A percentile compares a stretch with the other conserved stretches of the same genome.
Evolutionary conservation across 2,797 vertebrate genomes (phyloP).

Genomic region (Poeciliopsis presidionis): DNA sequence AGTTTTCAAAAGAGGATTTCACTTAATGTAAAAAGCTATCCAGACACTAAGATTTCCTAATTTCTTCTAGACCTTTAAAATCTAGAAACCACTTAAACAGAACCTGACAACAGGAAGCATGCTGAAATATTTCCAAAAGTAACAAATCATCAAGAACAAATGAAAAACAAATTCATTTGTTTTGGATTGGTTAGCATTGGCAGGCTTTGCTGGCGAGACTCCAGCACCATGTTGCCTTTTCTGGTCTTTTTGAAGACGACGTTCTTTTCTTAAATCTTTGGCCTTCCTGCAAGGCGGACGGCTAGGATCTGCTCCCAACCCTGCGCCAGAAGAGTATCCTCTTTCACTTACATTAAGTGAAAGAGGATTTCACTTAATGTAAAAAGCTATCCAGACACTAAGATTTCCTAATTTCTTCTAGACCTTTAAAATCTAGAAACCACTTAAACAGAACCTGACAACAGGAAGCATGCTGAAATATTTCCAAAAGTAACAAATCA

Average conservation of each 20-base stretch:
- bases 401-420: neutral
- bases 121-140: neutral
- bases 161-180: slow-evolving; percentile 14
- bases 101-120: neutral
- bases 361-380: neutral
- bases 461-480: neutral
- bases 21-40: neutral
- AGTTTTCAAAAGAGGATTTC: neutral
- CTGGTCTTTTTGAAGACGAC: slow-evolving; percentile 88
- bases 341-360: no score
- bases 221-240: slow-evolving; percentile 75
- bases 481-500: neutral
- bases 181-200: slow-evolving; percentile 82
- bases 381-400: neutral
- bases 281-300: slow-evolving; percentile 93
- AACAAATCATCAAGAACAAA: neutral
- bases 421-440: neutral
- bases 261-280: slow-evolving; percentile 92
- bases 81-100: neutral
- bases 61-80: neutral
- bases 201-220: slow-evolving; percentile 42
- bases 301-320: slow-evolving; percentile 88
- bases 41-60: neutral
- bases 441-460: neutral
- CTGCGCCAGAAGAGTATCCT: slow-evolving; percentile 73